Evolutionary conservation across 35 echinoderm and acorn worm genomes (phyloP).

Genomic region (Apostichopus californicus): DNA sequence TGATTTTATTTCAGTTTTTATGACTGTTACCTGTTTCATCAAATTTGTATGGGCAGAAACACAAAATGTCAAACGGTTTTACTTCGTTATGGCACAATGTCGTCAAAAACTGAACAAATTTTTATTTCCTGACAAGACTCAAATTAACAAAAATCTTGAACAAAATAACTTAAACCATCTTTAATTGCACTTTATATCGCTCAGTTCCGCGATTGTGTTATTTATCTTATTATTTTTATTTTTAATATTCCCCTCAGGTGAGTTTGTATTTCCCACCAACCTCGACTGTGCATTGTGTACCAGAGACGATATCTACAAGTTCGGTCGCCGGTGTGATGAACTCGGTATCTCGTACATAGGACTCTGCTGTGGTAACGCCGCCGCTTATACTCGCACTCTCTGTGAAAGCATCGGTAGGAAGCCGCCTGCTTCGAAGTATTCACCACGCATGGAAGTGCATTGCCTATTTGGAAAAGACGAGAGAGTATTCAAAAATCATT

Average conservation of each 20-base stretch:
- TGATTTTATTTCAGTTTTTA: not conserved
- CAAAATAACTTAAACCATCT: not conserved
- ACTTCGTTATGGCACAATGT: not conserved
- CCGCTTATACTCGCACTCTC: conserved; percentile 62
- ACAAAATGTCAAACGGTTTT: not conserved
- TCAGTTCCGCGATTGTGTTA: not conserved
- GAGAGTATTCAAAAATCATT: not conserved
- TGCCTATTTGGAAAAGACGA: conserved; percentile 38
- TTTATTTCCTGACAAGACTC: not conserved
- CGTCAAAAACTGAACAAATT: too few species aligned
- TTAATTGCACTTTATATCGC: not conserved
- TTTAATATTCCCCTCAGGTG: not conserved
- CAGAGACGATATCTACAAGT: conserved; percentile 57
- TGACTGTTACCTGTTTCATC: not conserved
- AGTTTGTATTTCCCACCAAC: conserved; percentile 55
- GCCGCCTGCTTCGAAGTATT: conserved; percentile 62
- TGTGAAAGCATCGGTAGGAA: conserved; percentile 61
- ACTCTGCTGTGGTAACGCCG: conserved; percentile 67
- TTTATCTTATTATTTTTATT: not conserved
- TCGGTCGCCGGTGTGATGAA: conserved; percentile 60
- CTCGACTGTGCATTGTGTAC: conserved; percentile 57
- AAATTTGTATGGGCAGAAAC: not conserved
- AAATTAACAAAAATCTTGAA: not conserved
- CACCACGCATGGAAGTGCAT: conserved; percentile 65
- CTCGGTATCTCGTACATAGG: conserved; percentile 62